A percentile compares a stretch with the other conserved stretches of the same genome.
Evolutionary conservation across 2,797 vertebrate genomes (phyloP).

Genomic region (Danio kyathit): DNA sequence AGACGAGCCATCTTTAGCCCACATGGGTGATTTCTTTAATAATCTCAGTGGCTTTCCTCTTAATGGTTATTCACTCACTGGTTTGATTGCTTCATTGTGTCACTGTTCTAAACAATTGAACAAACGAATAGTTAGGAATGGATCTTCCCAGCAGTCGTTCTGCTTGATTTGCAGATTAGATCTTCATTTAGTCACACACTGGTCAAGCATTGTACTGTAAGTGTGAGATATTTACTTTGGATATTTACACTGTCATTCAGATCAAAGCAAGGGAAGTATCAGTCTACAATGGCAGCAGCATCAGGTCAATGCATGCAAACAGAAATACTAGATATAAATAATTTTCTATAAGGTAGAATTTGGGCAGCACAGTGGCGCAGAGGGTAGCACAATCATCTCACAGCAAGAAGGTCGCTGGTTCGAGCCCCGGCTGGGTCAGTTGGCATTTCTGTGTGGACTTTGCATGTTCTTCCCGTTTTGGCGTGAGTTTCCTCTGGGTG

Average conservation of each 20-base stretch:
- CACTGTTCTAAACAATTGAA: slow-evolving; percentile 12
- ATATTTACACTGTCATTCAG: slow-evolving; percentile 35
- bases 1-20: neutral
- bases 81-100: slow-evolving; percentile 9
- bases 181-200: slow-evolving; percentile 22
- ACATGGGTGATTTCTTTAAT: neutral
- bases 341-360: no score
- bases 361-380: no score
- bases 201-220: slow-evolving; percentile 17
- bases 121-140: slow-evolving; percentile 5
- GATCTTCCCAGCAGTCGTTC: neutral
- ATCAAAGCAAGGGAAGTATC: slow-evolving; percentile 32
- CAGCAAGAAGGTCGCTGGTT: no score
- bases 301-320: neutral
- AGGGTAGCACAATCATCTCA: no score
- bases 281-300: slow-evolving; percentile 1
- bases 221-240: slow-evolving; percentile 37
- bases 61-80: slow-evolving; percentile 11
- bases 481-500: no score
- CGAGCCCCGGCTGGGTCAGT: no score
- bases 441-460: no score
- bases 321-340: no score
- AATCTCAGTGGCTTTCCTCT: neutral
- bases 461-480: no score
- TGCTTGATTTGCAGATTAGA: slow-evolving; percentile 6